Evolutionary conservation across 2,113 vertebrate species (phyloP), one percentile per base, ranked within the genome.

Genomic region (Arothron firmamentum): DNA sequence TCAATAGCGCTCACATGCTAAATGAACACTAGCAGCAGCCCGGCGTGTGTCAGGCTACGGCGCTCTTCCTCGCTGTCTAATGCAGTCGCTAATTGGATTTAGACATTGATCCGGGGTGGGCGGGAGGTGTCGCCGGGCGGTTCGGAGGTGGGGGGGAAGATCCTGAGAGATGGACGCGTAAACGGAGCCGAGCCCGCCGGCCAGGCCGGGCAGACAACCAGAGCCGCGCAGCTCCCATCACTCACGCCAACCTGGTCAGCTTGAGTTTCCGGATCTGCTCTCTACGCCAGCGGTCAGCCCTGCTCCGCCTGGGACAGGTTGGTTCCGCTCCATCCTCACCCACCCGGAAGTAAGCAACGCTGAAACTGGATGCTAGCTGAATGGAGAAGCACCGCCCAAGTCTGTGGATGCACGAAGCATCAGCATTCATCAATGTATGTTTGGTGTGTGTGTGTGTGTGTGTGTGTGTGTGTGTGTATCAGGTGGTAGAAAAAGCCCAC

Each of bases 71-170:
- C 67, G 50, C 64, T 66, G 42, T 67, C 74, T 79, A 74, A 79
- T 78, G 65, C 65, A 56, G 70, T 71, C 68, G 84, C 81, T 88
- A 85, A 85, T 85, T 81, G 76, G 72, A 80, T 81, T 76, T 79
- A 70, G 59, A 67, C 72, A 82, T 79, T 81, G 82, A 85, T 85
- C 79, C 71, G 50, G 65, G 47, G 41, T n/a, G 46, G 47, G 48
- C 23, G 11, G 16, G 41, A 25, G 42, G 52, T 25, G 16, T 71
- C 51, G 63, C 82, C 56, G 56, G 70, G 61, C 48, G 52, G 50
- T 57, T 65, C 57, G 41, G 28, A 18, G 68, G n/a, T n/a, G n/a
- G 58, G 51, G 45, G 41, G 53, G 48, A 45, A 63, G 19, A 63
- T 28, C 31, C 43, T 15, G 47, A 10, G 51, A 55, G 52, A 74